A percentile compares a stretch with the other conserved stretches of the same genome.
phyloP scores from a whole-genome alignment of 2,113 vertebrate species.

The Notarius lentiginosus region DNA sequence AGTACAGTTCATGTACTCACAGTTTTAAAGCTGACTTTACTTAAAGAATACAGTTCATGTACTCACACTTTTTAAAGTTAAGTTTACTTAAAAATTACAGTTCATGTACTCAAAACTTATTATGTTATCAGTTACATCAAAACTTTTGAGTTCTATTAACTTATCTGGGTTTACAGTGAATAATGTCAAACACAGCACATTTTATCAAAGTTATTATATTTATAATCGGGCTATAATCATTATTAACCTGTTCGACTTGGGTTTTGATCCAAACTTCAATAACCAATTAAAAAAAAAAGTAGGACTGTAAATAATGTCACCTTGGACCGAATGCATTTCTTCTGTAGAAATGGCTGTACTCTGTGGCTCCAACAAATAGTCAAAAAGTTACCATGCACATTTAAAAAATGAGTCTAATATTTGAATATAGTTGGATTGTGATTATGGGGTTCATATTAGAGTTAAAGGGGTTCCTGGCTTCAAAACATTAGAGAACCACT shows the following conservation, averaged over 20 bases:
- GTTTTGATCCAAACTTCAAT: neutral
- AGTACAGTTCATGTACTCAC: too few relatives aligned
- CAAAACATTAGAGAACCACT: neutral
- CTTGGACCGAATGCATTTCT: neutral
- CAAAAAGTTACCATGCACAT: neutral
- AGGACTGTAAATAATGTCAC: neutral
- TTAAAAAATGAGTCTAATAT: neutral
- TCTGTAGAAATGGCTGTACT: neutral
- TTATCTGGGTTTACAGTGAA: too few relatives aligned
- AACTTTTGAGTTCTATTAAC: too few relatives aligned
- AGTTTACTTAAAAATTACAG: too few relatives aligned
- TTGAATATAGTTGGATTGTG: neutral
- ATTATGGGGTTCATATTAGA: neutral
- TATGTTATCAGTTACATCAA: too few relatives aligned
- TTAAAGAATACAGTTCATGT: too few relatives aligned
- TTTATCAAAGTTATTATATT: neutral
- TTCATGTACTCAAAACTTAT: too few relatives aligned
- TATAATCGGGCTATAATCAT: neutral
- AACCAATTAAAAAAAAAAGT: neutral
- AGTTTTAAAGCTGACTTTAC: too few relatives aligned
- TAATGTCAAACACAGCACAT: neutral
- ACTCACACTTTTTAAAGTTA: too few relatives aligned
- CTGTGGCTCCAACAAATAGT: neutral
- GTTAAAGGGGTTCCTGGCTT: neutral
- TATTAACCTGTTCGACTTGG: neutral